Percentiles rank a stretch among this genome's conserved stretches.
phyloP scores from a whole-genome alignment of 2,113 vertebrate species.

The Trematomus loennbergii region DNA sequence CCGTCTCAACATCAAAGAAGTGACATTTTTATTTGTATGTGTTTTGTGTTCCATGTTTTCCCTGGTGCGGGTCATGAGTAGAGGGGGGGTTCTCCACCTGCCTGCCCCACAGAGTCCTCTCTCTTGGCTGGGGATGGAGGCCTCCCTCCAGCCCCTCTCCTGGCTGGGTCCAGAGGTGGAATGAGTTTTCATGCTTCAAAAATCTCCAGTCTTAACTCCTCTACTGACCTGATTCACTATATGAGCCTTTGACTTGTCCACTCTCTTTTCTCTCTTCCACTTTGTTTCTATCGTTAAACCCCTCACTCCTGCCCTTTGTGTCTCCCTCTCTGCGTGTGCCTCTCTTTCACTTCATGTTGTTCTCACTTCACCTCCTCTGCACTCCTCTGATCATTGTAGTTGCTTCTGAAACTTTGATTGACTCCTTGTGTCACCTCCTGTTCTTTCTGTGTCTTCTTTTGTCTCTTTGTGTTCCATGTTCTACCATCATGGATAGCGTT shows the following conservation, averaged over 20 bases:
- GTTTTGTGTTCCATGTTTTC: neutral
- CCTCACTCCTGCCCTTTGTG: conserved; percentile 17
- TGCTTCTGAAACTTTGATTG: conserved; percentile 61
- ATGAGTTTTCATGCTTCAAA: conserved; percentile 74
- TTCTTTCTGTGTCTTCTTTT: conserved; percentile 36
- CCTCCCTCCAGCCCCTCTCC: conserved; percentile 24
- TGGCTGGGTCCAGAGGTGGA: conserved; percentile 68
- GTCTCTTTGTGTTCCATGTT: conserved; percentile 41
- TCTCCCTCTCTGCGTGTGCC: conserved; percentile 12
- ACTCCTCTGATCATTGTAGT: conserved; percentile 47
- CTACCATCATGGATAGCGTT: conserved; percentile 14
- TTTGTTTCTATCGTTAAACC: conserved; percentile 14
- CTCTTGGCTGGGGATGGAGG: conserved; percentile 17
- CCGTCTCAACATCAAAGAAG: no score
- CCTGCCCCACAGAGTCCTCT: conserved; percentile 45
- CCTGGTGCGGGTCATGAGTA: conserved; percentile 46
- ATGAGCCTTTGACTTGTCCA: conserved; percentile 41
- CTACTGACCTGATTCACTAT: conserved; percentile 63
- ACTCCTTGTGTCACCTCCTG: conserved; percentile 38
- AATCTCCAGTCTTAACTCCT: conserved; percentile 59
- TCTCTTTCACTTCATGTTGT: conserved; percentile 27
- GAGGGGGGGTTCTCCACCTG: conserved; percentile 20
- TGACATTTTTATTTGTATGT: neutral
- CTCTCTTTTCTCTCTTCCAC: conserved; percentile 30
- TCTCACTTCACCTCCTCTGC: conserved; percentile 27